A percentile compares a stretch with the other conserved stretches of the same genome.
Evolutionary conservation across 2,113 vertebrate species (phyloP).

Genomic region (Menura novaehollandiae): DNA sequence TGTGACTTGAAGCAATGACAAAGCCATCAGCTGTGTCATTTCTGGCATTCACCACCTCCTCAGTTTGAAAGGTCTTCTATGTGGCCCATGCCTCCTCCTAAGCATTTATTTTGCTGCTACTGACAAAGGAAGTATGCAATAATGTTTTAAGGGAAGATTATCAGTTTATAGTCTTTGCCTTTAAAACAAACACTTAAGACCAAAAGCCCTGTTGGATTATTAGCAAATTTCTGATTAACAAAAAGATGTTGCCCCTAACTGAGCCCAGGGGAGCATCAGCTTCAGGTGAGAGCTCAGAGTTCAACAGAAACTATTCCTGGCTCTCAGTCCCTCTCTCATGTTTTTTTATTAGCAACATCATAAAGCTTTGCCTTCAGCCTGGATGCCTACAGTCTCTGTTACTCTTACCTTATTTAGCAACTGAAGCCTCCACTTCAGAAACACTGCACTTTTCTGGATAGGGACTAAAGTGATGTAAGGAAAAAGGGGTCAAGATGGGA

Average conservation of each 20-base stretch:
- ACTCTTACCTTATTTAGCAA: not conserved
- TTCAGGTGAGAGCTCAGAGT: not conserved
- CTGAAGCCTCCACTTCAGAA: not conserved
- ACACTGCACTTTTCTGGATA: not conserved
- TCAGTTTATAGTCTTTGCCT: not conserved
- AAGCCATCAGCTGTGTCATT: not conserved
- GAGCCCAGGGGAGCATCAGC: not conserved
- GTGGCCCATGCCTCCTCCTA: not conserved
- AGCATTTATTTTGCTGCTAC: not conserved
- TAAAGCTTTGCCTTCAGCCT: not conserved
- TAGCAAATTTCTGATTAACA: not conserved
- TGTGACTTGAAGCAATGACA: not conserved
- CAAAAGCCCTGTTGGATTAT: not conserved
- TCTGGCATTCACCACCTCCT: not conserved
- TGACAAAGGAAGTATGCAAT: not conserved
- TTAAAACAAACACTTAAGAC: not conserved
- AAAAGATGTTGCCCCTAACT: not conserved
- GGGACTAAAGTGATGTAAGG: not conserved
- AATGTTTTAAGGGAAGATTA: not conserved
- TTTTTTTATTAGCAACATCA: not conserved
- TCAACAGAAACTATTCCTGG: not conserved
- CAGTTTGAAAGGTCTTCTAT: not conserved
- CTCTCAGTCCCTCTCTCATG: not conserved
- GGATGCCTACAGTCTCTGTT: not conserved
- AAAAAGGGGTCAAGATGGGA: not conserved